Evolutionary conservation across 2,113 vertebrate genomes (phyloP), one percentile per base, ranked within the genome.

Genomic region (Notarius quadriscutis): DNA sequence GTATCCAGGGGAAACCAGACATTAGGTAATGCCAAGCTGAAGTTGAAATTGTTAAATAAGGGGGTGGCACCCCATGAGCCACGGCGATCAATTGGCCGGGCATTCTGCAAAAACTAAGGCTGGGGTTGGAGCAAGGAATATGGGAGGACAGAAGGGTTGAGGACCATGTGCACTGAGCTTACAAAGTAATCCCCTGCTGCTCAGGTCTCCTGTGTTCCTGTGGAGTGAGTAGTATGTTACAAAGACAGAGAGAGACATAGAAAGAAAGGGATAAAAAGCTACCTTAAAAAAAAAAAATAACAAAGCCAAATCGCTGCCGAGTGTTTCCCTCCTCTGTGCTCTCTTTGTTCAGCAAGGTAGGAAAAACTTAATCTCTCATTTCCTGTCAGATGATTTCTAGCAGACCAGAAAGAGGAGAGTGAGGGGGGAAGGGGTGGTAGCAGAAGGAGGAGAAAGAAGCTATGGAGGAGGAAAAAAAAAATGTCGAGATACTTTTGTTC

Each of bases 341-440:
- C 91, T 96, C 97, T 98, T 98, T 98, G 97, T 97, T 97, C 95
- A 88, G 94, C 94, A 97, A 97, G 97, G 97, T 98, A 97, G 96
- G 96, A 97, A 97, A 98, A 97, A 97, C 95, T 95, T 97, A 97
- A 98, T 97, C 96, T 97, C 96, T 94, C 91, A 93, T 97, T 99
- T 99, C 97, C 97, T 98, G 97, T 97, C 95, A 96, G 95, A 97
- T 97, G 96, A 96, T 96, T 97, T 96, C 96, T 97, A 96, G 96
- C 96, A 96, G 94, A 84, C 67, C 83, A 92, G 78, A 75, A 91
- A 94, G 92, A 94, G 89, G 90, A 91, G 89, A 86, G 51, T n/a
- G 25, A 87, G 89, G 89, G 84, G 75, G 81, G 89, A 83, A 18
- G 0, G 75, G 41, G 41, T 41, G 41, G 41, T 41, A 41, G 81